Evolutionary conservation across 2,888 invertebrate species (phyloP), one percentile per base, ranked within the genome.

Genomic region (Spatulosminthurus flaviceps): DNA sequence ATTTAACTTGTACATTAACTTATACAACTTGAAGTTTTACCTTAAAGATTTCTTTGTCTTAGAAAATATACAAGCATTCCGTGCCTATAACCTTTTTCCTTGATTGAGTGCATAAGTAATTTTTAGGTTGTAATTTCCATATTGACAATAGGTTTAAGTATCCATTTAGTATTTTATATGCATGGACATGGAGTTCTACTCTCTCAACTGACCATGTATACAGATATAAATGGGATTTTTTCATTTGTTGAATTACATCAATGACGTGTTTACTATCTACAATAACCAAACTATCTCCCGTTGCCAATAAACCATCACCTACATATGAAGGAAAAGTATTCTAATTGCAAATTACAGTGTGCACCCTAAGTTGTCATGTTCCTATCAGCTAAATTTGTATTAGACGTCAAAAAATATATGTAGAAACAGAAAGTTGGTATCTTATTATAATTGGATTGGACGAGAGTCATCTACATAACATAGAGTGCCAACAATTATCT

Each of bases 61-160:
- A 11, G 51, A 9, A 41, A n/a, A 16, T 51, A 19, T 51, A n/a
- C 51, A 51, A 51, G 16, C 51, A 51, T 51, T 51, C 19, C n/a
- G 51, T 51, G n/a, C 51, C n/a, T 51, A n/a, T 51, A 51, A 51
- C 51, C 16, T 51, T 51, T n/a, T 73, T 51, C 26, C 73, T 73
- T 73, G 73, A 73, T 73, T 73, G 73, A 73, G 60, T 51, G 73
- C 73, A 73, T 60, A 60, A 73, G 73, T 60, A 73, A 73, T 73
- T 51, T 73, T 51, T n/a, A 43, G 43, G 51, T 60, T 51, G 43
- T 28, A 51, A 43, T 51, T 51, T 73, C 73, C 28, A 43, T 51
- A 73, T 43, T 51, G 43, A 43, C 73, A 28, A 67, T 67, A 28
- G 29, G 19, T 67, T 11, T 29, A 28, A 67, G 67, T 29, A 67